Evolutionary conservation across 2,113 vertebrate genomes (phyloP).

Genomic region (Amphiprion ocellaris): DNA sequence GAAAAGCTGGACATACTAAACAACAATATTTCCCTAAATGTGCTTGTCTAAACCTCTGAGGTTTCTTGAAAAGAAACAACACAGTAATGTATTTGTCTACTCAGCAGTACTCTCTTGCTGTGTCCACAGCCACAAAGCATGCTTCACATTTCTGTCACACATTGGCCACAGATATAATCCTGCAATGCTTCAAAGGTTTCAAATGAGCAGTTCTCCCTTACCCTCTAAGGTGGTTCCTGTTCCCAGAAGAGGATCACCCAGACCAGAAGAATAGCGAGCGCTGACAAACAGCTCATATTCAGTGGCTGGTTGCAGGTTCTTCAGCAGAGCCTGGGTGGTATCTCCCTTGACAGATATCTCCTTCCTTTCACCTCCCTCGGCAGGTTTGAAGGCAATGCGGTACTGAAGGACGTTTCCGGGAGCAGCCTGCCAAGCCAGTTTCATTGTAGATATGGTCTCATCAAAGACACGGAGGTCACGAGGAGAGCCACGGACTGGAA

Average conservation of each 20-base stretch:
- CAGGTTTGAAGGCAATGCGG: slow-evolving; percentile 89
- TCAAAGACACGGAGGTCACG: slow-evolving; percentile 91
- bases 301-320: slow-evolving; percentile 88
- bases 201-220: slow-evolving; percentile 76
- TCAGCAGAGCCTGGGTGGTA: slow-evolving; percentile 85
- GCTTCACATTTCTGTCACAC: slow-evolving; percentile 32
- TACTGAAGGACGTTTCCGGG: slow-evolving; percentile 94
- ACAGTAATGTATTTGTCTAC: neutral
- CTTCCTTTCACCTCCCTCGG: slow-evolving; percentile 89
- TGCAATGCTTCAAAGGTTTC: slow-evolving; percentile 6
- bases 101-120: slow-evolving; percentile 10
- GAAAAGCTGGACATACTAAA: neutral
- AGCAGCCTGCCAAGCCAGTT: slow-evolving; percentile 90
- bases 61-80: slow-evolving; percentile 14
- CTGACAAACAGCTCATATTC: slow-evolving; percentile 92
- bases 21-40: neutral
- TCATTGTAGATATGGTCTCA: slow-evolving; percentile 93
- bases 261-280: slow-evolving; percentile 91
- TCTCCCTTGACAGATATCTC: slow-evolving; percentile 90
- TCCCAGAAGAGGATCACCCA: slow-evolving; percentile 91
- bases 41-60: neutral
- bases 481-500: slow-evolving; percentile 91
- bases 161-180: neutral
- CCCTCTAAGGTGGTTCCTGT: slow-evolving; percentile 96
- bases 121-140: slow-evolving; percentile 26